Base-by-base conservation (phyloP, 2,888 invertebrate species). In the Heliconius erato region DNA sequence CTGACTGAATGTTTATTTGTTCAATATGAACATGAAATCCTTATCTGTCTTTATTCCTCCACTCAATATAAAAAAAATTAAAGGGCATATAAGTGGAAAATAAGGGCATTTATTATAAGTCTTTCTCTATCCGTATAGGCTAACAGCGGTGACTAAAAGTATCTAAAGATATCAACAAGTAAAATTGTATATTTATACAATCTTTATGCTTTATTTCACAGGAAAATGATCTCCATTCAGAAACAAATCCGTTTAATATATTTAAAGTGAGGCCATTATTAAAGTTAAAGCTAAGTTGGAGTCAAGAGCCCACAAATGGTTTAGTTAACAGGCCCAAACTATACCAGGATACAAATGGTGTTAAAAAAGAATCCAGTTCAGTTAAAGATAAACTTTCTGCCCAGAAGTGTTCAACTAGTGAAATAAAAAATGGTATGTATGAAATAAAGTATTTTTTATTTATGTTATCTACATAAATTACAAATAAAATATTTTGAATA, bases 251-350 rank as follows among this genome's bases (percentile, higher is more conserved):
- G 69, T 97, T 98, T 90, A 98, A 98, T 88, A 96, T 97, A 82
- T 98, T 98, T 90, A 97, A 97, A 93, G 97, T 97, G 87, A 97
- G 98, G 82, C 98, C 99, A 0, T 97, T 98, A 84, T 94, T 99
- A 3, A 99, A 98, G 93, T 97, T 99, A 89, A 97, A 98, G 88
- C 94, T 99, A 74, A 97, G 97, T 87, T 99, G 99, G 98, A 98
- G 98, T 79, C 97, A 97, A 84, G 97, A 98, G 88, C 97, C 97
- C 0, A 97, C 97, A 59, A 97, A 96, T 79, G 97, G 97, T 23
- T 92, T 97, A 69, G 97, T 97, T 14, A 97, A 97, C 87, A 94
- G 97, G 86, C 97, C 97, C 5, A 96, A 97, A 85, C 95, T 97
- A 79, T 97, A 94, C 86, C 95, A 95, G 67, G 95, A 95, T 49